Conservation (phyloP, 2,797 vertebrate species). For the Sebastes reedi region DNA sequence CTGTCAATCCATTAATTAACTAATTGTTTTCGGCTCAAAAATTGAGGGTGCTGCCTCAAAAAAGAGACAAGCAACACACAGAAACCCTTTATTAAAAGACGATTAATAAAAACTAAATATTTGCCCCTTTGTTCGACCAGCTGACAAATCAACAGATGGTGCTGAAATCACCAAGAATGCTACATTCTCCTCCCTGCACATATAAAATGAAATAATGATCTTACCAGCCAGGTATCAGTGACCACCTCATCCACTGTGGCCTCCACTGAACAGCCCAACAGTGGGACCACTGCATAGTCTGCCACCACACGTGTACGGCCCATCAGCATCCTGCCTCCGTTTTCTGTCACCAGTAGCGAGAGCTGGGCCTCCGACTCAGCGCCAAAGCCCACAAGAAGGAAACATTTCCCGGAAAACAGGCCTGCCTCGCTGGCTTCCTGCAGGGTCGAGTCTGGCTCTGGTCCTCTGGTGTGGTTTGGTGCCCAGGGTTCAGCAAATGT, state of each 20-base stretch:
- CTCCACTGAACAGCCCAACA: slow-evolving; percentile 91
- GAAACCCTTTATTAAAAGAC: neutral
- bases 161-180: neutral
- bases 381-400: slow-evolving; percentile 90
- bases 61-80: neutral
- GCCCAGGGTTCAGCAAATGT: slow-evolving; percentile 55
- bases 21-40: neutral
- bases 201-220: slow-evolving; percentile 43
- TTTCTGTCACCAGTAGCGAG: slow-evolving; percentile 84
- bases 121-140: neutral
- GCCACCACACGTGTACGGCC: slow-evolving; percentile 85
- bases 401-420: slow-evolving; percentile 87
- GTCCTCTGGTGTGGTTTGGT: slow-evolving; percentile 26
- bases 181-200: neutral
- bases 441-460: slow-evolving; percentile 70
- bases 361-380: slow-evolving; percentile 87
- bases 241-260: slow-evolving; percentile 93
- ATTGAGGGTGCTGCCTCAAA: neutral
- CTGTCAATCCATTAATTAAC: neutral
- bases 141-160: neutral
- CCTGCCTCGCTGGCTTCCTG: slow-evolving; percentile 81
- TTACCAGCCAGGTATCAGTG: slow-evolving; percentile 98
- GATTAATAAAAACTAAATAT: neutral
- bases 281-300: slow-evolving; percentile 93
- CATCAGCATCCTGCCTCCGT: slow-evolving; percentile 85